Percentiles rank a stretch among this genome's conserved stretches.
Evolutionary conservation across 92 coral and sea anemone genomes (phyloP).

Genomic region (Meandrina meandrites): DNA sequence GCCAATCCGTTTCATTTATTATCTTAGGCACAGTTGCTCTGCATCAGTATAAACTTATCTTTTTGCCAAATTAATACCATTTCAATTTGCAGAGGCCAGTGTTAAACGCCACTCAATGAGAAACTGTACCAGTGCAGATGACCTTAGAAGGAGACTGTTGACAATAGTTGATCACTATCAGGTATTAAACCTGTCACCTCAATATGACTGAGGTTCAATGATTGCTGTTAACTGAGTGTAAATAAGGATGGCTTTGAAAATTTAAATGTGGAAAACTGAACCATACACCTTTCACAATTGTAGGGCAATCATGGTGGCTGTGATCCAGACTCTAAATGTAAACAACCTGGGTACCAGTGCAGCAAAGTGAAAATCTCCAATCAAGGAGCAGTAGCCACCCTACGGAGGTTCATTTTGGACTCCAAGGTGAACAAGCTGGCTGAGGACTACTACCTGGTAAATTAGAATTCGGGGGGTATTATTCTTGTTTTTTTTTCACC

Average conservation of each 20-base stretch:
- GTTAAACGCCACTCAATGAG: constrained; percentile 40
- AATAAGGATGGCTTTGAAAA: background rate
- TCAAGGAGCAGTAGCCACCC: constrained; percentile 16
- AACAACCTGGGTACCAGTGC: constrained; percentile 34
- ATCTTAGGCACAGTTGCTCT: too few relatives aligned
- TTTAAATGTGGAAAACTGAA: background rate
- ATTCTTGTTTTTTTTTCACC: too few relatives aligned
- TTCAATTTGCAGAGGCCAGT: constrained; percentile 17
- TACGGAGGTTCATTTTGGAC: too few relatives aligned
- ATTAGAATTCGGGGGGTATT: background rate
- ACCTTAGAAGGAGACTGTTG: constrained; percentile 21
- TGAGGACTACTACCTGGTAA: constrained; percentile 37
- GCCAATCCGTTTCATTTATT: too few relatives aligned
- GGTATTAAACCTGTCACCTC: constrained; percentile 8
- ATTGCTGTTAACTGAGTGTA: too few relatives aligned
- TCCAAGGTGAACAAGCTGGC: constrained; percentile 30
- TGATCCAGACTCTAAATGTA: constrained; percentile 40
- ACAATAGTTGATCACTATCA: constrained; percentile 28
- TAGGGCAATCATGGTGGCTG: constrained; percentile 32
- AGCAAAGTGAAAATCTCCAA: constrained; percentile 20
- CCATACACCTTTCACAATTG: background rate
- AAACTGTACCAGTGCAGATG: constrained; percentile 23
- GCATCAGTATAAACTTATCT: too few relatives aligned
- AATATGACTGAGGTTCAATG: too few relatives aligned
- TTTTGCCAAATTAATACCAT: too few relatives aligned